A percentile compares a stretch with the other conserved stretches of the same genome.
Evolutionary conservation across 1,140 invertebrate genomes (phyloP).

Genomic region (Lepidotrigona ventralis): DNA sequence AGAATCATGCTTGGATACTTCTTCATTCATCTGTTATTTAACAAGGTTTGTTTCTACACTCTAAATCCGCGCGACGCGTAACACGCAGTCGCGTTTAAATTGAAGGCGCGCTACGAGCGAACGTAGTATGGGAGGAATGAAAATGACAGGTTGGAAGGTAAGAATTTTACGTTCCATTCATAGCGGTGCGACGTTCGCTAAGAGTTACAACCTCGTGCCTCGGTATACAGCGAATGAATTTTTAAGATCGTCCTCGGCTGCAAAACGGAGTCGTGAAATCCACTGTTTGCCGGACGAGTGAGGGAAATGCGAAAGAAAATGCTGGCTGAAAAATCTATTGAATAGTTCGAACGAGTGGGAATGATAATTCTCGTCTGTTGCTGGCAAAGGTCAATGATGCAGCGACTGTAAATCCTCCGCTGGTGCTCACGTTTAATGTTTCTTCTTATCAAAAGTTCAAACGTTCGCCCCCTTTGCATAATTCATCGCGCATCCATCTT

Average conservation of each 20-base stretch:
- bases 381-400: slow-evolving; percentile 58
- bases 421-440: slow-evolving; percentile 56
- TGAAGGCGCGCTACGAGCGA: background rate
- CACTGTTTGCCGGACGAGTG: background rate
- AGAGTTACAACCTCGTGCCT: background rate
- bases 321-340: background rate
- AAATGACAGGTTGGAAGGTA: background rate
- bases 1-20: too few relatives aligned
- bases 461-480: slow-evolving; percentile 63
- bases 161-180: slow-evolving; percentile 5
- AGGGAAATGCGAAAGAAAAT: background rate
- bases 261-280: background rate
- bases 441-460: slow-evolving; percentile 73
- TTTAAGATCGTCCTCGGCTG: background rate
- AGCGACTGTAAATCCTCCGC: slow-evolving; percentile 50
- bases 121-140: background rate
- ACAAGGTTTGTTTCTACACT: background rate
- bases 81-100: background rate
- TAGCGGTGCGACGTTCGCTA: background rate
- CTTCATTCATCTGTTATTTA: too few relatives aligned
- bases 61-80: background rate
- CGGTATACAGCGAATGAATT: slow-evolving; percentile 15
- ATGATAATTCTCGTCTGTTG: slow-evolving; percentile 45
- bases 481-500: slow-evolving; percentile 67
- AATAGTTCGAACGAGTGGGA: background rate